phyloP scores from a whole-genome alignment of 1,140 invertebrate species.

The Thaumatotibia leucotreta region DNA sequence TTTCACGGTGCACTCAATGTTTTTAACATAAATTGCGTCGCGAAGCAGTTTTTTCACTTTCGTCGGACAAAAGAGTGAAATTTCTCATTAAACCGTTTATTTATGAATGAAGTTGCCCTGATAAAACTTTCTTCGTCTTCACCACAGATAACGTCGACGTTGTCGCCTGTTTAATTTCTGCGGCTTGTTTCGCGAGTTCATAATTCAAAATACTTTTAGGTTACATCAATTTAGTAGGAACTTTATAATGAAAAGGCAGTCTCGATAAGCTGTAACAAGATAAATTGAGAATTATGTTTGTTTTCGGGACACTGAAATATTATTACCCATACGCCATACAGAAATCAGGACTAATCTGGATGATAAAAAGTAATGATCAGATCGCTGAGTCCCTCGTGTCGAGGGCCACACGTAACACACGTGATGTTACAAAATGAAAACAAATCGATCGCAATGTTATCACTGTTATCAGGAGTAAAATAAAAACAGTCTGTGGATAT shows the following conservation, averaged over 20 bases:
- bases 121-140: conserved; percentile 10
- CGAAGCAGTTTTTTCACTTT: conserved; percentile 4
- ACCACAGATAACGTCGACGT: neutral
- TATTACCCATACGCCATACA: no score
- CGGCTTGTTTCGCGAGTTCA: neutral
- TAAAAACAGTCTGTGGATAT: neutral
- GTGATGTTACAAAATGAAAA: neutral
- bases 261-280: neutral
- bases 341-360: no score
- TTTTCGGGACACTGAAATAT: no score
- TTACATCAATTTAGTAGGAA: neutral
- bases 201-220: conserved; percentile 1
- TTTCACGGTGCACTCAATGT: neutral
- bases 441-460: neutral
- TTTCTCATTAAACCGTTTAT: conserved; percentile 8
- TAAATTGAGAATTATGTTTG: neutral
- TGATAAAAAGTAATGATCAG: no score
- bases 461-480: neutral
- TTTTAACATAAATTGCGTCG: neutral
- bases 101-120: conserved; percentile 10
- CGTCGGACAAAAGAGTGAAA: conserved; percentile 9
- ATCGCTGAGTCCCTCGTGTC: no score
- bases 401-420: no score
- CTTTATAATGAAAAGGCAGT: neutral
- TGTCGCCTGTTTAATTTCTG: conserved; percentile 6